Percentiles rank a stretch among this genome's conserved stretches.
Conservation (phyloP, 2,113 vertebrate genomes). For the Toxostoma redivivum region DNA sequence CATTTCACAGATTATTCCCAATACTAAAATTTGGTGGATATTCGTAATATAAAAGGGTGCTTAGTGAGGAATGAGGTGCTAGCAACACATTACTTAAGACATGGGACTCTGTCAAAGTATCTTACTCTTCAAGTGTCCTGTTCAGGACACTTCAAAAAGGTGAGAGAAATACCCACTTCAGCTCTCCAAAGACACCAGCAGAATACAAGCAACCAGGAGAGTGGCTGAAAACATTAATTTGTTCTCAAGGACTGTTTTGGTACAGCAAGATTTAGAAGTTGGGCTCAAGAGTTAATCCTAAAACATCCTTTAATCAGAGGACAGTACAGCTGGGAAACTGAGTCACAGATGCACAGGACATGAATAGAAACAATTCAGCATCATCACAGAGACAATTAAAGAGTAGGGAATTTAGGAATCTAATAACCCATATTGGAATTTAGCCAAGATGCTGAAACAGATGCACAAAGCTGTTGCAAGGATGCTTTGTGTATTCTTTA, state of each 20-base stretch:
- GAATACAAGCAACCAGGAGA: background rate
- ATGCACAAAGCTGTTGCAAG: constrained; percentile 62
- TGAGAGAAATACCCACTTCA: background rate
- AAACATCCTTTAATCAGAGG: constrained; percentile 27
- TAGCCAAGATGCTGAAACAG: constrained; percentile 58
- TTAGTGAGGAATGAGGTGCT: background rate
- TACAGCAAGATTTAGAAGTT: background rate
- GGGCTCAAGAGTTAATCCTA: constrained; percentile 9
- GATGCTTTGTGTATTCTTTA: constrained; percentile 64
- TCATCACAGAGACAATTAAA: constrained; percentile 49
- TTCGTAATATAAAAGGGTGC: background rate
- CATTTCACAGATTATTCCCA: background rate
- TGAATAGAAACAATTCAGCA: background rate
- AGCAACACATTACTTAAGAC: background rate
- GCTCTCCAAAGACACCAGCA: background rate
- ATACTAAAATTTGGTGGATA: background rate
- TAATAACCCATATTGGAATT: constrained; percentile 58
- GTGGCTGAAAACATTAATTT: background rate
- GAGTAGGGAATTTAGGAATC: constrained; percentile 61
- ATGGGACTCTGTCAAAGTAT: background rate
- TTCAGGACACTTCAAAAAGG: background rate
- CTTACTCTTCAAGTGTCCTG: background rate
- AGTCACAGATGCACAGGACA: constrained; percentile 55
- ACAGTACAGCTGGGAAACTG: constrained; percentile 51
- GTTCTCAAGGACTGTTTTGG: background rate